phyloP scores from a whole-genome alignment of 2,113 vertebrate species.

The Actinemys pallida region DNA sequence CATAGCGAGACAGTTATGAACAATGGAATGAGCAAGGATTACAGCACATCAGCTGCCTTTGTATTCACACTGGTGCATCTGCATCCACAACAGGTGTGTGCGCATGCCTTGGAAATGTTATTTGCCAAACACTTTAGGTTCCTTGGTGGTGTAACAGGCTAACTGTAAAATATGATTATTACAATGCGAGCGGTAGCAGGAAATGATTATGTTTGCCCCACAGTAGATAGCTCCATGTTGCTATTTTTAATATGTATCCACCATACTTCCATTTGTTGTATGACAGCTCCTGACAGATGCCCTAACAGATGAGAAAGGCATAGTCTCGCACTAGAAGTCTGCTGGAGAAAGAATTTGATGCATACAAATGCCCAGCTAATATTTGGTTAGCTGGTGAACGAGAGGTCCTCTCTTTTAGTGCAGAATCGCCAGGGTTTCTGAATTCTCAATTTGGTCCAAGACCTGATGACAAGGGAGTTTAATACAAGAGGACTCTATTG shows the following conservation, averaged over 20 bases:
- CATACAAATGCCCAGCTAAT: background rate
- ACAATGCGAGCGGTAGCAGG: background rate
- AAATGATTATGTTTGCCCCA: background rate
- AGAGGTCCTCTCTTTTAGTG: background rate
- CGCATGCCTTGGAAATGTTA: background rate
- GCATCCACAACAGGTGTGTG: background rate
- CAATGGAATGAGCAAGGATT: background rate
- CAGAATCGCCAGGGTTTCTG: background rate
- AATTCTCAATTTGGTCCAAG: background rate
- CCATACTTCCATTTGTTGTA: background rate
- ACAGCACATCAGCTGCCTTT: background rate
- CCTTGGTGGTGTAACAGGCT: background rate
- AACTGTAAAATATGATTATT: background rate
- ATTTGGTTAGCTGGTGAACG: background rate
- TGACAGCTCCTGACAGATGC: constrained; percentile 9
- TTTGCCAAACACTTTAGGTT: background rate
- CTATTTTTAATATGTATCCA: background rate
- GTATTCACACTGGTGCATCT: background rate
- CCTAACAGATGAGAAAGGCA: background rate
- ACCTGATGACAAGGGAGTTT: background rate
- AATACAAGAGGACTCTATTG: background rate
- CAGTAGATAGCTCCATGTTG: background rate
- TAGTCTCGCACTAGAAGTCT: fast-evolving
- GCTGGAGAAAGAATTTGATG: background rate
- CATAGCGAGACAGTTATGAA: background rate